A percentile compares a stretch with the other conserved stretches of the same genome.
These are phyloP conservation scores for Brachycybe producta DNA, from an alignment of 2,888 invertebrate species.

Conservation along the genomic window DNA sequence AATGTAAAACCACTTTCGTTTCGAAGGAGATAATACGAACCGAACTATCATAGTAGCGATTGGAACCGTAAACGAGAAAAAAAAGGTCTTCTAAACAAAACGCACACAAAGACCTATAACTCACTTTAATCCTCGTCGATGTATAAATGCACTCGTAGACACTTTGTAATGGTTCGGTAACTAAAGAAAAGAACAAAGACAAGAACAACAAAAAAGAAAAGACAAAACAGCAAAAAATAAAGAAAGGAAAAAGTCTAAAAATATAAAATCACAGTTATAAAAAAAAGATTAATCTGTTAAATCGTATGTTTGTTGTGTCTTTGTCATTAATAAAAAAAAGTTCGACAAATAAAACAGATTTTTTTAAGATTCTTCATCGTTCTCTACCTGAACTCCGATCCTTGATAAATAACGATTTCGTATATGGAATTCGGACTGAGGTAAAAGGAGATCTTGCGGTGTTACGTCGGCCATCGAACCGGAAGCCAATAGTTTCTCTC, in stretches of 20 bases:
- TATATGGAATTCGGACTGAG: slow-evolving; percentile 45
- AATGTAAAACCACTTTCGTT: too few relatives aligned
- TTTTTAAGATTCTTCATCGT: slow-evolving; percentile 24
- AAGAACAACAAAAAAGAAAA: too few relatives aligned
- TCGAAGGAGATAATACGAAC: too few relatives aligned
- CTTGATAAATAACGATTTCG: slow-evolving; percentile 47
- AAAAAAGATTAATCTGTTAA: slow-evolving; percentile 16
- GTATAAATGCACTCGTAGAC: slow-evolving; percentile 32
- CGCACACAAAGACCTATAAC: background rate
- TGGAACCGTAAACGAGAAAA: too few relatives aligned
- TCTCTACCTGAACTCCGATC: slow-evolving; percentile 44
- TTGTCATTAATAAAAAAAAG: slow-evolving; percentile 13
- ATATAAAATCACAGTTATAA: too few relatives aligned
- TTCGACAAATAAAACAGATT: background rate
- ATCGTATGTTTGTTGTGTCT: background rate
- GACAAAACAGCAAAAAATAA: too few relatives aligned
- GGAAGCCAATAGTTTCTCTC: slow-evolving; percentile 41
- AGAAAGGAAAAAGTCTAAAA: too few relatives aligned
- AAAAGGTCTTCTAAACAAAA: too few relatives aligned
- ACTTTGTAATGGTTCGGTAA: slow-evolving; percentile 35
- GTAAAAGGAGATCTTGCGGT: slow-evolving; percentile 38
- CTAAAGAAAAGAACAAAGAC: slow-evolving; percentile 31
- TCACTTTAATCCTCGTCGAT: slow-evolving; percentile 26
- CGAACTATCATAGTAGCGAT: too few relatives aligned
- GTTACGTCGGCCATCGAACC: slow-evolving; percentile 40